Evolutionary conservation across 2,888 invertebrate genomes (phyloP), one percentile per base, ranked within the genome.

Genomic region (Lasioglossum zephyrum): DNA sequence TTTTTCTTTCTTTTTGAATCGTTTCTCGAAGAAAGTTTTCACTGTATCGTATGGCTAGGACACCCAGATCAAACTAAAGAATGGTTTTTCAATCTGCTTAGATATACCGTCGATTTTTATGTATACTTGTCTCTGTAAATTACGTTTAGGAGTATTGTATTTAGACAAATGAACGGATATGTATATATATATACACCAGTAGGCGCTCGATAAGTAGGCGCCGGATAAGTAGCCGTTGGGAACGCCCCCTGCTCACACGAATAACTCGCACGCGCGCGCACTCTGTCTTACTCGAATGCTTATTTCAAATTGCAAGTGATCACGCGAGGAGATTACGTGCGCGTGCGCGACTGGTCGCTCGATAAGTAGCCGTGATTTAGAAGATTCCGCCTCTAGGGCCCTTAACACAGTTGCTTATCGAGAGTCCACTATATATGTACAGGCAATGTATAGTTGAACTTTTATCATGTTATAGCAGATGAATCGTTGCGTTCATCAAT

Each of bases 81-180:
- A 36, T 44, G n/a, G 47, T 81, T 63, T 81, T 78, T 78, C 66
- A 72, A 57, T 66, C 6, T 78, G 76, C 13, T 57, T 39, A 85
- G 36, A 79, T 73, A 4, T 78, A 81, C 31, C 16, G 36, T 39
- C 77, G 41, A 79, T 72, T 82, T 72, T 79, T 86, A 82, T 86
- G 53, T 86, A 82, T 77, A 79, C 77, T 79, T 11, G 22, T 74
- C 82, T 86, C 47, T 73, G 69, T 79, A 77, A 85, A 82, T 85
- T 86, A 77, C 77, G 31, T 82, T 63, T 74, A 69, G n/a, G 16
- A 79, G 16, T 57, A 73, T 81, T 73, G 31, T 70, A 69, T 72
- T 70, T 86, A 86, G 79, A 66, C 36, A 22, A 75, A 22, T 73
- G 18, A 69, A 78, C 36, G 26, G 53, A 69, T 31, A n/a, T 78